Evolutionary conservation across 2,888 invertebrate species (phyloP), one percentile per base, ranked within the genome.

Genomic region (Netelia melanura): DNA sequence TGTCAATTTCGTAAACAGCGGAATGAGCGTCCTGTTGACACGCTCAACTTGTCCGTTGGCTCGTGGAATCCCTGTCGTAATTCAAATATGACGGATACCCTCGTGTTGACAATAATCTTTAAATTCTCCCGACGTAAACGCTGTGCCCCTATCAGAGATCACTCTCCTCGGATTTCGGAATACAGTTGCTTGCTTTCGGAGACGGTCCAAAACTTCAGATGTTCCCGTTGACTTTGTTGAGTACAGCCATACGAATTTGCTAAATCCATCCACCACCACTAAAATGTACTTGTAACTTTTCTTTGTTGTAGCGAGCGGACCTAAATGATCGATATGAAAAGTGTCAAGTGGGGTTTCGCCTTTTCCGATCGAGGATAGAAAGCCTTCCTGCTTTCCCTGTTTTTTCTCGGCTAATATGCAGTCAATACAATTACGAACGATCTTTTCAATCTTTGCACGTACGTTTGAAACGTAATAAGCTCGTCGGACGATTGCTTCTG

Each of bases 1-100:
- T 23, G 89, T 86, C 3, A 93, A 67, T 74, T 93, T 93, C 0
- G 91, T 87, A 5, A 93, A 52, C 9, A 91, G 82, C 0, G 91
- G 87, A 56, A 92, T 90, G 0, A 93, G 86, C 0, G 88, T 90
- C 8, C 87, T 67, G 70, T 93, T 89, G 0, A 92, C 82, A 8
- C 91, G 72, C 68, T 93, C 91, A 0, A 91, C 91, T 80, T 93
- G 92, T 0, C 92, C 92, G 76, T 93, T 93, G 2, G 91, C 91
- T 74, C 92, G 80, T 5, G 93, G 92, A 10, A 92, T 85, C 5
- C 93, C 88, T 1, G 88, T 89, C 3, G 88, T 88, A 30, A 89
- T 92, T 9, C 83, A 61, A 0, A 90, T 80, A 74, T 84, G 85
- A 3, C 85, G 58, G 0, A 87, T 86, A 3, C 38, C 52, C 11